phyloP scores from a whole-genome alignment of 2,888 invertebrate genomes.

The Tinea trinotella region DNA sequence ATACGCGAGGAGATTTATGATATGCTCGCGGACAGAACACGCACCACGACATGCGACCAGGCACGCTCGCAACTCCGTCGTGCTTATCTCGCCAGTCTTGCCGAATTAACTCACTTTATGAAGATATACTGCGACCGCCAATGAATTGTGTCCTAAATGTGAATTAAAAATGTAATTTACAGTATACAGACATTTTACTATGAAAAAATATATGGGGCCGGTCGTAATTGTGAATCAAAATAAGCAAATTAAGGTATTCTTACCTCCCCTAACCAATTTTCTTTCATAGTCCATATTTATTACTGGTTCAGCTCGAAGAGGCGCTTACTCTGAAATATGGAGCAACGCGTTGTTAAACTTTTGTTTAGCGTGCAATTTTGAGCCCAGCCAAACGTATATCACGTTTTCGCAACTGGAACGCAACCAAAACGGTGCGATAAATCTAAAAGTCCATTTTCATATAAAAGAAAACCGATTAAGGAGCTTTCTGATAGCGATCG shows the following conservation, averaged over 20 bases:
- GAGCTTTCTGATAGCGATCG: conserved; percentile 68
- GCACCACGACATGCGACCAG: conserved; percentile 38
- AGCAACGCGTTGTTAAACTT: conserved; percentile 51
- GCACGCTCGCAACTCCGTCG: conserved; percentile 43
- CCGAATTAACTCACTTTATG: conserved; percentile 58
- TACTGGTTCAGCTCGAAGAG: conserved; percentile 38
- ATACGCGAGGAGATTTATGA: conserved; percentile 39
- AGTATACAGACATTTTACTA: background rate
- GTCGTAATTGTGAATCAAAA: conserved; percentile 55
- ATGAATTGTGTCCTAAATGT: background rate
- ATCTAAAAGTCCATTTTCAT: conserved; percentile 69
- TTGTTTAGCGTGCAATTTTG: conserved; percentile 62
- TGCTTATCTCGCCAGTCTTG: conserved; percentile 42
- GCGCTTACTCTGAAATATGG: conserved; percentile 50
- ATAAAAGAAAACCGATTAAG: conserved; percentile 72
- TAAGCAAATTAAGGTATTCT: conserved; percentile 62
- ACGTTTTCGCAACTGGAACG: conserved; percentile 52
- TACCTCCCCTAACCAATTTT: conserved; percentile 58
- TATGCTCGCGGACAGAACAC: conserved; percentile 43
- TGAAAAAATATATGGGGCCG: too few relatives aligned
- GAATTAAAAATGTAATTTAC: background rate
- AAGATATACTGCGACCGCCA: conserved; percentile 46
- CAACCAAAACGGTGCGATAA: conserved; percentile 64
- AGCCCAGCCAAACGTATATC: conserved; percentile 51
- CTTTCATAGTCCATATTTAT: conserved; percentile 50